Evolutionary conservation across 2,888 invertebrate species (phyloP).

Genomic region (Synergus gifuensis): DNA sequence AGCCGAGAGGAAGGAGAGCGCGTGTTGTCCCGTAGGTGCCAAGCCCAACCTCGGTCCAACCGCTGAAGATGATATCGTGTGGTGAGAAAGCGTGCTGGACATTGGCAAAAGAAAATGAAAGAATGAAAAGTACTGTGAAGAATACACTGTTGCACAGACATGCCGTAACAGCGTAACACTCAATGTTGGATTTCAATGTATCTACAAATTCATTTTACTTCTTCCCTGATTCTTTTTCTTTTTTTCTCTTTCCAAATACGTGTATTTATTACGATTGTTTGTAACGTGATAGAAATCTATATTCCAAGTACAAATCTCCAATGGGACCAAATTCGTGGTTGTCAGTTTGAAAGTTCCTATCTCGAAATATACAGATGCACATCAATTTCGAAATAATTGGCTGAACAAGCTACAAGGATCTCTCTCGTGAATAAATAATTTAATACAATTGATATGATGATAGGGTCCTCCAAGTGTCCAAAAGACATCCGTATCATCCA

Average conservation of each 20-base stretch:
- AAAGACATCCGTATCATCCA: constrained; percentile 82
- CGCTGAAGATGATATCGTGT: constrained; percentile 44
- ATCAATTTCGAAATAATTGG: neutral
- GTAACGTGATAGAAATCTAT: neutral
- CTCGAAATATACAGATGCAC: neutral
- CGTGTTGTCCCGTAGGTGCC: constrained; percentile 56
- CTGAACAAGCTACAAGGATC: neutral
- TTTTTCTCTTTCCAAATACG: neutral
- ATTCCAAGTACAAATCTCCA: neutral
- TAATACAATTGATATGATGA: constrained; percentile 47
- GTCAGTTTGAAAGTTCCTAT: too few relatives aligned
- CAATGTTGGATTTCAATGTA: constrained; percentile 1
- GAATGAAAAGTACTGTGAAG: constrained; percentile 28
- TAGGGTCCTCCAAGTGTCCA: constrained; percentile 93
- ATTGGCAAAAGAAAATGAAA: constrained; percentile 25
- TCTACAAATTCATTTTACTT: constrained; percentile 16
- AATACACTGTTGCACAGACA: constrained; percentile 11
- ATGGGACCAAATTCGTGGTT: too few relatives aligned
- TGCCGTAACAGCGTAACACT: constrained; percentile 24
- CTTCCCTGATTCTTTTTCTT: neutral
- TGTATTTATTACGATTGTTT: neutral
- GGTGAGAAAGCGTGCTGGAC: constrained; percentile 45
- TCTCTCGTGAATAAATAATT: neutral
- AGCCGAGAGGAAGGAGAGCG: constrained; percentile 48
- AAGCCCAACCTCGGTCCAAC: constrained; percentile 52